Evolutionary conservation across 2,113 vertebrate species (phyloP).

Genomic region (Callorhinus ursinus): DNA sequence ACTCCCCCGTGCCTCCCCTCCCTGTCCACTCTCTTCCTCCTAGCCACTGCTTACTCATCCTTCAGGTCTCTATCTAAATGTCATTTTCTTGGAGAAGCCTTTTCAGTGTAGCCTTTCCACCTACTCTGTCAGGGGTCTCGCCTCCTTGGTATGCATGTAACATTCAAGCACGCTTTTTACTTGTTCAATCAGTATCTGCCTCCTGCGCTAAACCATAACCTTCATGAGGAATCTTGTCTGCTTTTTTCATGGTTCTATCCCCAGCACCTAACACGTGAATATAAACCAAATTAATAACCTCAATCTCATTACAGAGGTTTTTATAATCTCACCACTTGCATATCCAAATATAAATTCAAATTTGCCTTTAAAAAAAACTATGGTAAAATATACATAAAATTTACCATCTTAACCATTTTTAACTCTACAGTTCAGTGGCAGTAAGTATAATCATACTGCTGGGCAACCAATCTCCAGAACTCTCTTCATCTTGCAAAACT

Average conservation of each 20-base stretch:
- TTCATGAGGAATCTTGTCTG: background rate
- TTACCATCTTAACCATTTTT: background rate
- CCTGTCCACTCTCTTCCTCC: too few relatives aligned
- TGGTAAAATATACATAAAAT: background rate
- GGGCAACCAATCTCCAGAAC: background rate
- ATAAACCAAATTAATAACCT: background rate
- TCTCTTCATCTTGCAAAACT: background rate
- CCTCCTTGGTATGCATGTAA: background rate
- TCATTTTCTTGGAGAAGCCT: background rate
- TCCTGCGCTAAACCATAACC: background rate
- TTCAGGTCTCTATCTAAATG: background rate
- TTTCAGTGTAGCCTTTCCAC: background rate
- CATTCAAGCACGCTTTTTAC: background rate
- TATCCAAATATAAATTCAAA: background rate
- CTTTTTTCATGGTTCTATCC: background rate
- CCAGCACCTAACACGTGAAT: background rate
- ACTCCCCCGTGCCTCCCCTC: background rate
- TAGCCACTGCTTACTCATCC: background rate
- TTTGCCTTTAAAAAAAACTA: background rate
- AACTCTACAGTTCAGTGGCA: background rate
- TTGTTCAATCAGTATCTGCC: background rate
- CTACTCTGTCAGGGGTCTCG: background rate
- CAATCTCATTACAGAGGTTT: background rate
- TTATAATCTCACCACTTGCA: background rate
- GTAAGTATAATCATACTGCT: background rate